A percentile compares a stretch with the other conserved stretches of the same genome.
These are phyloP conservation scores for Gastracanthus pulcherrimus DNA, from an alignment of 2,888 invertebrate genomes.

Conservation along the genomic window DNA sequence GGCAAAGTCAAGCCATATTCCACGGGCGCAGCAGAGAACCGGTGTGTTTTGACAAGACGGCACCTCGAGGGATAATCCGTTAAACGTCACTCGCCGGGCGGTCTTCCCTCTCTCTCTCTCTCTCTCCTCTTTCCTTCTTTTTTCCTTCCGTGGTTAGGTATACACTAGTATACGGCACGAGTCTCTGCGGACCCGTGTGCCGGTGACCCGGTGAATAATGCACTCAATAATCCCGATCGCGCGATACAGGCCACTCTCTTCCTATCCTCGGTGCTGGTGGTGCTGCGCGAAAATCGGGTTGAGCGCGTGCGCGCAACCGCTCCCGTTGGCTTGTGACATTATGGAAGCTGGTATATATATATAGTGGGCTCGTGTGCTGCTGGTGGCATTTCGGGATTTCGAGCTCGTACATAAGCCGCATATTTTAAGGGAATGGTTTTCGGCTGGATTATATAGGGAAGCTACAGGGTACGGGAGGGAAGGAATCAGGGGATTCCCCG, in stretches of 20 bases:
- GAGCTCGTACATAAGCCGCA: constrained; percentile 1
- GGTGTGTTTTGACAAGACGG: constrained; percentile 74
- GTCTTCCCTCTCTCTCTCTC: constrained; percentile 57
- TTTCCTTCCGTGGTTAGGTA: no score
- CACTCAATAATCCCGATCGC: no score
- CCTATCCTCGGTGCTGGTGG: no score
- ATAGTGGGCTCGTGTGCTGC: constrained; percentile 51
- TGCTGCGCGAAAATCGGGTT: constrained; percentile 27
- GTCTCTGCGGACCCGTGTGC: no score
- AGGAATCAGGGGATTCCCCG: constrained; percentile 42
- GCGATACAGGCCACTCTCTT: no score
- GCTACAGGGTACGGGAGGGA: neutral
- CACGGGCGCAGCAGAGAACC: constrained; percentile 53
- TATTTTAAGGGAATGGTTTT: constrained; percentile 35
- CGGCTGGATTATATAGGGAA: constrained; percentile 4
- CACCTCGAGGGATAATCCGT: constrained; percentile 74
- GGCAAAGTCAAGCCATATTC: constrained; percentile 71
- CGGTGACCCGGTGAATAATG: no score
- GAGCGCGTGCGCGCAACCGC: constrained; percentile 60
- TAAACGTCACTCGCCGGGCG: constrained; percentile 72
- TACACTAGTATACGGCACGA: no score
- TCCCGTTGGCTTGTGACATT: neutral
- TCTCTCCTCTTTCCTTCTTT: no score
- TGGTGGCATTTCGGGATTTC: constrained; percentile 51
- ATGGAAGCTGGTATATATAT: no score